Percentiles rank a stretch among this genome's conserved stretches.
Conservation (phyloP, 2,113 vertebrate species). For the Ellobius talpinus region DNA sequence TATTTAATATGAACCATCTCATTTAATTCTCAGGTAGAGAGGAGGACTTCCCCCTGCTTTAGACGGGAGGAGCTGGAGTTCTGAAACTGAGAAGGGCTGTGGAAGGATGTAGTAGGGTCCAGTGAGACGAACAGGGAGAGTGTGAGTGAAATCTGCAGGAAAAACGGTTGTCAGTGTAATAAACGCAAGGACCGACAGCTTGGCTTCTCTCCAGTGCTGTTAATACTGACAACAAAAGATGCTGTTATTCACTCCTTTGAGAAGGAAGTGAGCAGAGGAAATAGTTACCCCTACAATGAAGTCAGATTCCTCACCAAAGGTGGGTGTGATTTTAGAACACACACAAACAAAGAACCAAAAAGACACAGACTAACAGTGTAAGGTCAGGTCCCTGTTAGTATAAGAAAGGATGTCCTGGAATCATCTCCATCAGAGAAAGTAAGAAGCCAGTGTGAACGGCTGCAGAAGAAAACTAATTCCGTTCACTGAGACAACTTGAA, state of each 20-base stretch:
- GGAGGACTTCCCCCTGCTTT: not conserved
- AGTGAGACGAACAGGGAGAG: not conserved
- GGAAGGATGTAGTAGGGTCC: not conserved
- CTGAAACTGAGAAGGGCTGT: not conserved
- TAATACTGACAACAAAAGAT: constrained; percentile 84
- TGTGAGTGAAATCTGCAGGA: constrained; percentile 84
- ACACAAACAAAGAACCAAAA: not conserved
- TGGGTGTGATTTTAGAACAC: constrained; percentile 5
- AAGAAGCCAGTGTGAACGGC: constrained; percentile 51
- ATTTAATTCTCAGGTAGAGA: not conserved
- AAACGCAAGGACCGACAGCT: constrained; percentile 83
- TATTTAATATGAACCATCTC: not conserved
- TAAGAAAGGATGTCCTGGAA: constrained; percentile 51
- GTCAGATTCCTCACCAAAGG: constrained; percentile 51
- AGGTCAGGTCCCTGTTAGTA: constrained; percentile 57
- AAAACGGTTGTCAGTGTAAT: constrained; percentile 86
- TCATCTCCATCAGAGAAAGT: not conserved
- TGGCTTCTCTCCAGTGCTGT: constrained; percentile 88
- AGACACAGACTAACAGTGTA: not conserved
- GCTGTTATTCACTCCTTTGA: constrained; percentile 77
- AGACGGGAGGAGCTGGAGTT: constrained; percentile 4
- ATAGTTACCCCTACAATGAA: constrained; percentile 23
- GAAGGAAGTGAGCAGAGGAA: constrained; percentile 60
- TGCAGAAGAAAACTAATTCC: constrained; percentile 56
- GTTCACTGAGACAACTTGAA: constrained; percentile 68